Conservation (phyloP, 2,113 vertebrate species). For the Hypanus sabinus region DNA sequence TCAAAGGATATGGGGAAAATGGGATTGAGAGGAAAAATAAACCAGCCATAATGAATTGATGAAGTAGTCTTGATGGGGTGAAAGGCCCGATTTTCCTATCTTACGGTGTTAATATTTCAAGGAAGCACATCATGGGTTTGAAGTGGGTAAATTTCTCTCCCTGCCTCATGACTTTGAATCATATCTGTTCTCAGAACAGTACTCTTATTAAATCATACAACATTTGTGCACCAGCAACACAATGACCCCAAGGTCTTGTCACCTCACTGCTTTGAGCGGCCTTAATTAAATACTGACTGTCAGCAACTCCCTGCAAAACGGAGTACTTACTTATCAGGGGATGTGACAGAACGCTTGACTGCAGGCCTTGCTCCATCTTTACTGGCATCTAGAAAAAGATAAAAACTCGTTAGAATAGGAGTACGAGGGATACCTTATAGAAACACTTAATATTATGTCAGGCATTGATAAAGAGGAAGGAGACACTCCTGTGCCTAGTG, state of each 20-base stretch:
- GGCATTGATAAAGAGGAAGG: no score
- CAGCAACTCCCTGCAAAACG: background rate
- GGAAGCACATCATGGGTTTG: background rate
- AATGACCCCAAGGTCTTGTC: background rate
- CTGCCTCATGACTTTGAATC: background rate
- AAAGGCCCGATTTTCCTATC: no score
- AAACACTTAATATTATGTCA: no score
- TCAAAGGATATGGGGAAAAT: no score
- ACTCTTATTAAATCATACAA: background rate
- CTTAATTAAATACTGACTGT: background rate
- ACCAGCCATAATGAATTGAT: no score
- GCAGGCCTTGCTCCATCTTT: slow-evolving; percentile 27
- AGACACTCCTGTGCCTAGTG: no score
- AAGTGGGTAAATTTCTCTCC: background rate
- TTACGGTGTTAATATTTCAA: background rate
- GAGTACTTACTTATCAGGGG: slow-evolving; percentile 23
- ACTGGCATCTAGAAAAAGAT: slow-evolving; percentile 10
- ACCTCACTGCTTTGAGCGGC: no score
- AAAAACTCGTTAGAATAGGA: background rate
- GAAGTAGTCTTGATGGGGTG: no score
- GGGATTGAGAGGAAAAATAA: no score
- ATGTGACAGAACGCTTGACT: slow-evolving; percentile 7
- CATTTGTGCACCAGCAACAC: background rate
- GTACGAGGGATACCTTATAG: no score
- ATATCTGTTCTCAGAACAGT: background rate